Percentiles rank a stretch among this genome's conserved stretches.
Evolutionary conservation across 2,113 vertebrate species (phyloP).

Genomic region (Sisor rabdophorus): DNA sequence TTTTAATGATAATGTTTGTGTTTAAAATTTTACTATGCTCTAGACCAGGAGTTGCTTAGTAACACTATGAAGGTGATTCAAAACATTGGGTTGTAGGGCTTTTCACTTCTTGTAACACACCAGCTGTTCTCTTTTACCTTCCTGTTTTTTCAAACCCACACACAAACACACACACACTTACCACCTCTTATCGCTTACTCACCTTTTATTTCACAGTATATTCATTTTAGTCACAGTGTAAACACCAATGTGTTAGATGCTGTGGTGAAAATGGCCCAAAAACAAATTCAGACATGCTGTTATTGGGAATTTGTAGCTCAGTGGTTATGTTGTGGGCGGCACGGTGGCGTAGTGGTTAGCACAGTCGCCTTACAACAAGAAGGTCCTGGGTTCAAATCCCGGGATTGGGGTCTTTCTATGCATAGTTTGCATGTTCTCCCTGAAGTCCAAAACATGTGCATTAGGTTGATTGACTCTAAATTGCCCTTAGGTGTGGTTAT

Average conservation of each 20-base stretch:
- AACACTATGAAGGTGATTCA: conserved; percentile 35
- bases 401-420: too few species aligned
- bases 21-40: neutral
- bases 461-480: too few species aligned
- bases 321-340: too few species aligned
- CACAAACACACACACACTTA: too few species aligned
- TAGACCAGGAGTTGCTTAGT: conserved; percentile 43
- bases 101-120: conserved; percentile 34
- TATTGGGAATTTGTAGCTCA: neutral
- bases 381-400: too few species aligned
- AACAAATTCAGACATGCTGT: neutral
- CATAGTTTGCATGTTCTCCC: too few species aligned
- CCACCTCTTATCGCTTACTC: conserved; percentile 5
- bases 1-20: conserved; percentile 19
- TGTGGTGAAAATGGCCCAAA: neutral
- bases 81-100: conserved; percentile 33
- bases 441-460: too few species aligned
- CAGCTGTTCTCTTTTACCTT: conserved; percentile 34
- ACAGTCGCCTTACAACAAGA: too few species aligned
- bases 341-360: too few species aligned
- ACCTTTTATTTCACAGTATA: neutral
- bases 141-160: too few species aligned
- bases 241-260: neutral
- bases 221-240: neutral
- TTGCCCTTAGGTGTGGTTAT: too few species aligned